These are phyloP conservation scores for Embiotoca jacksoni DNA, from an alignment of 2,113 vertebrate species.

Conservation along the genomic window DNA sequence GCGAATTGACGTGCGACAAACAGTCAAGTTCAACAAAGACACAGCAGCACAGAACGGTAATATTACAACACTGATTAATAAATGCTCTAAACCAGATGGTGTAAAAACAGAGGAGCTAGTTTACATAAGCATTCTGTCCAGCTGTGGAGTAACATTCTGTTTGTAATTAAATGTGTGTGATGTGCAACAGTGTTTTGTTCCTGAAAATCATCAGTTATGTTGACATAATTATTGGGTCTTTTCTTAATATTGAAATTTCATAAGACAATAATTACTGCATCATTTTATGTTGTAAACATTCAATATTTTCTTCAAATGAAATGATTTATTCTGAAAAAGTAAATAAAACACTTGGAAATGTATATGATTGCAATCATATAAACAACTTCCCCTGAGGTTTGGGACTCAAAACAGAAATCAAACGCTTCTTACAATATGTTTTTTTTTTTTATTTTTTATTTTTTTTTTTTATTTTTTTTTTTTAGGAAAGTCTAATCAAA, in stretches of 20 bases:
- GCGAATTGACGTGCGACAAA: too few relatives aligned
- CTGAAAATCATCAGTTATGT: too few relatives aligned
- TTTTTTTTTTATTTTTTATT: too few relatives aligned
- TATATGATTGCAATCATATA: too few relatives aligned
- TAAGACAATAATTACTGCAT: not conserved
- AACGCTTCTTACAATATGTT: not conserved
- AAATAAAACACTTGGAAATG: too few relatives aligned
- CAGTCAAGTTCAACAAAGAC: not conserved
- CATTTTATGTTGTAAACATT: not conserved
- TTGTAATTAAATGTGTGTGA: not conserved
- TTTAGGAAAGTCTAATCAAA: not conserved
- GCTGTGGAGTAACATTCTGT: not conserved
- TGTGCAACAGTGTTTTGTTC: too few relatives aligned
- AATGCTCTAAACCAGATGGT: not conserved
- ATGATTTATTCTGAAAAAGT: conserved; percentile 10
- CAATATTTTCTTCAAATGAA: not conserved
- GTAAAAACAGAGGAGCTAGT: not conserved
- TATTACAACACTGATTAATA: not conserved
- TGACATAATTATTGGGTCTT: not conserved
- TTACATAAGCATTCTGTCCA: not conserved
- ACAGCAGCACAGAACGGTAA: not conserved
- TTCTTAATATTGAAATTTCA: not conserved
- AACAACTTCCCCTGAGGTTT: too few relatives aligned
- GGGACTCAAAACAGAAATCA: not conserved
- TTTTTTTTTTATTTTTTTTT: too few relatives aligned